A percentile compares a stretch with the other conserved stretches of the same genome.
These are phyloP conservation scores for Coryphaenoides rupestris DNA, from an alignment of 2,113 vertebrate species.

Conservation along the genomic window DNA sequence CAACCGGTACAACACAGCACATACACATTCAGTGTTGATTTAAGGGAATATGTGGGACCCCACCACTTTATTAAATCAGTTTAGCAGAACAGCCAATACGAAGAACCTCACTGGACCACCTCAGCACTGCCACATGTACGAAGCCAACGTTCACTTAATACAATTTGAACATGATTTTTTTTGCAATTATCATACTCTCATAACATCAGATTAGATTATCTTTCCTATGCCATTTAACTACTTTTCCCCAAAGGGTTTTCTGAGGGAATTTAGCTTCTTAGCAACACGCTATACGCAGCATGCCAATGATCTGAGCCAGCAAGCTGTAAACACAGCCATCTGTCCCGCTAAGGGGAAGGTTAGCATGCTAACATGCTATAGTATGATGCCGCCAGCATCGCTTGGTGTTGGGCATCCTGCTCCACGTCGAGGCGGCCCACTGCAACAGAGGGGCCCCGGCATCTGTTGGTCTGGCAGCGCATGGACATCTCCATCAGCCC, in stretches of 20 bases:
- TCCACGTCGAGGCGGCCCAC: too few relatives aligned
- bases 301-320: not conserved
- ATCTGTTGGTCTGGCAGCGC: not conserved
- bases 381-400: not conserved
- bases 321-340: constrained; percentile 9
- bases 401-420: not conserved
- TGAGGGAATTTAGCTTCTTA: not conserved
- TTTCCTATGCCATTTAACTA: not conserved
- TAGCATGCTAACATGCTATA: constrained; percentile 1
- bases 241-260: not conserved
- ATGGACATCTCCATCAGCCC: not conserved
- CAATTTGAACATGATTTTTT: not conserved
- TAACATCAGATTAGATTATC: not conserved
- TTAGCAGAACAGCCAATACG: too few relatives aligned
- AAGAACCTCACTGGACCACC: too few relatives aligned
- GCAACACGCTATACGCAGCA: not conserved
- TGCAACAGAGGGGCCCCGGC: not conserved
- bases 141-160: not conserved
- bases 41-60: too few relatives aligned
- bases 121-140: too few relatives aligned
- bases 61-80: too few relatives aligned
- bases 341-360: constrained; percentile 1
- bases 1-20: too few relatives aligned
- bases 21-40: too few relatives aligned
- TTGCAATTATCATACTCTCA: not conserved